Evolutionary conservation across 2,888 invertebrate genomes (phyloP).

Genomic region (Sicus ferrugineus): DNA sequence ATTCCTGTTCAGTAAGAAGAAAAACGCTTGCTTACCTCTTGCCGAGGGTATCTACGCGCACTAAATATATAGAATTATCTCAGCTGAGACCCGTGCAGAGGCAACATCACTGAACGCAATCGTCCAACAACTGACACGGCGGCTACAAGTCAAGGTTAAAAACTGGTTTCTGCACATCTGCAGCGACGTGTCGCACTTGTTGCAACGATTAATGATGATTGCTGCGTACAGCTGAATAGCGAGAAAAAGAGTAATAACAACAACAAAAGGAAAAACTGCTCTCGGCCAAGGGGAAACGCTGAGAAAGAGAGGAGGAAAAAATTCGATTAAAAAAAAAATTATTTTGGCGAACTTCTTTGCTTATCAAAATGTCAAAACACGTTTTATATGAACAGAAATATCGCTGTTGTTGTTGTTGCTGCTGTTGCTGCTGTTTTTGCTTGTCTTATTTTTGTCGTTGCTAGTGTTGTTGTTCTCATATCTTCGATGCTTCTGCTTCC

Average conservation of each 20-base stretch:
- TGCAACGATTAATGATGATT: conserved; percentile 35
- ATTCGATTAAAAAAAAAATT: background rate
- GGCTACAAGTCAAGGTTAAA: conserved; percentile 33
- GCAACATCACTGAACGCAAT: conserved; percentile 19
- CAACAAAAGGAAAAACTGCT: background rate
- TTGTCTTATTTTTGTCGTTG: no score
- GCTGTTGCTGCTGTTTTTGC: background rate
- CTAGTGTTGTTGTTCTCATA: background rate
- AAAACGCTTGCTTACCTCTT: background rate
- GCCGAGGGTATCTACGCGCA: background rate
- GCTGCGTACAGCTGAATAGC: conserved; percentile 10
- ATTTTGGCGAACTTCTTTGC: conserved; percentile 27
- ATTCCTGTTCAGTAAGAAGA: background rate
- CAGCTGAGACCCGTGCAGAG: background rate
- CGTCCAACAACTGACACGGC: conserved; percentile 5
- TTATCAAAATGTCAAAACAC: conserved; percentile 30
- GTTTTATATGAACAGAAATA: conserved; percentile 2
- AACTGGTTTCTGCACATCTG: conserved; percentile 57
- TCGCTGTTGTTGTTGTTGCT: conserved; percentile 5
- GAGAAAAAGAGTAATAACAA: background rate
- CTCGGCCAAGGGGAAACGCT: background rate
- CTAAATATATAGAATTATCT: conserved; percentile 9
- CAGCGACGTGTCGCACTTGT: conserved; percentile 48
- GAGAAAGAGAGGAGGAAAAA: background rate
- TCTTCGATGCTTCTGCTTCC: background rate